A percentile compares a stretch with the other conserved stretches of the same genome.
Conservation (phyloP, 2,888 invertebrate genomes). For the Taphrorychus bicolor region DNA sequence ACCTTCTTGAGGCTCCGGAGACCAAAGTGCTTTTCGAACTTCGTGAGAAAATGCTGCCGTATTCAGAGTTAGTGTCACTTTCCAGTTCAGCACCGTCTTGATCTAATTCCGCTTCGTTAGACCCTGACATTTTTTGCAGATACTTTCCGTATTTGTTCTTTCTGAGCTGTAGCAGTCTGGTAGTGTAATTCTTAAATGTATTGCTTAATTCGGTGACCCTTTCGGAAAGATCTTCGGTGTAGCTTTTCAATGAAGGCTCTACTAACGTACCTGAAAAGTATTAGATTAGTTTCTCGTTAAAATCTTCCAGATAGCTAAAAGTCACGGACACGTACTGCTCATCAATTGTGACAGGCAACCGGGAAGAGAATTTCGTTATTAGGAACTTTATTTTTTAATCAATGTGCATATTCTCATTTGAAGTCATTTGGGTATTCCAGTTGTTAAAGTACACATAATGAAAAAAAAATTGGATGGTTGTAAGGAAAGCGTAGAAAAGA, state of each 20-base stretch:
- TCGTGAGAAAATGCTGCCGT: constrained; percentile 43
- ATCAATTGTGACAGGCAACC: not conserved
- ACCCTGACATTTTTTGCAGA: not conserved
- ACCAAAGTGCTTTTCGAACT: constrained; percentile 38
- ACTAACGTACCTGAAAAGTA: constrained; percentile 33
- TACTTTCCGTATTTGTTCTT: constrained; percentile 10
- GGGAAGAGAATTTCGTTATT: no score
- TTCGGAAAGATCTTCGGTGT: constrained; percentile 41
- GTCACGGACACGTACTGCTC: no score
- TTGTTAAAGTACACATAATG: no score
- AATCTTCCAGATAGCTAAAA: no score
- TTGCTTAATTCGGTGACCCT: constrained; percentile 41
- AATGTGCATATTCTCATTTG: no score
- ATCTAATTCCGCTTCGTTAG: constrained; percentile 45
- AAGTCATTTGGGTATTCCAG: no score
- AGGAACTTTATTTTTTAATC: no score
- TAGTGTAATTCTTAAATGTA: constrained; percentile 31
- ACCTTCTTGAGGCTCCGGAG: constrained; percentile 42
- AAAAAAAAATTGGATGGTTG: no score
- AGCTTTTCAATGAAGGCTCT: constrained; percentile 40
- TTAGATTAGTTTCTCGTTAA: no score
- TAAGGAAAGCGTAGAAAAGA: no score
- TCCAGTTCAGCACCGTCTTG: constrained; percentile 55
- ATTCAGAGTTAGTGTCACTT: constrained; percentile 45
- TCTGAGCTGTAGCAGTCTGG: constrained; percentile 17